Evolutionary conservation across 2,888 invertebrate genomes (phyloP), one percentile per base, ranked within the genome.

Genomic region (Eupithecia vulgata): DNA sequence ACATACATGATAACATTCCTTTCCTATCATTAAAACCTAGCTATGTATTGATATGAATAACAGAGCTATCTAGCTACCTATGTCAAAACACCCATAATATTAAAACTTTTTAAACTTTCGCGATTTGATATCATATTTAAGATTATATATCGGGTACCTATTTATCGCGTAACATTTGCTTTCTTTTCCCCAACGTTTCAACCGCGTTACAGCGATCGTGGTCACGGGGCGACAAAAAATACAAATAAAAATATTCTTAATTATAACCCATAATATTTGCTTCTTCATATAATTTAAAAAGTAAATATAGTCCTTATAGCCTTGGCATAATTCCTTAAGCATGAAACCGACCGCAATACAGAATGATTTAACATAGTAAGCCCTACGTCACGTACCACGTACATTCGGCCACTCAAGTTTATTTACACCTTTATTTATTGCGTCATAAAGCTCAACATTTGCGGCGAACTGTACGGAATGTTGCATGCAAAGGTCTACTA

Each of bases 401-500:
- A 77, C 75, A 74, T 67, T 57, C 48, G 67, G 57, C 68, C 59
- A 57, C 68, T 70, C 68, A 70, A 73, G 71, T 76, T 73, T 71
- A 61, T 61, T 66, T 21, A n/a, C 72, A 42, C 57, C 70, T 67
- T 71, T 66, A 67, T 68, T 67, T 61, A 62, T 69, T 5, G 45
- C 37, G 57, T 21, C 7, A 35, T 69, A 67, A 64, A 59, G 71
- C 48, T 62, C 37, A 67, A 52, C 59, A 62, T 70, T 78, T 74
- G 73, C 34, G 67, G 34, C 42, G 67, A n/a, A 73, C 71, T 68
- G 75, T 78, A 78, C 75, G 73, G 84, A 85, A 85, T 85, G 84
- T 89, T 84, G 89, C 90, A 90, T 88, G 89, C 85, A 82, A 86
- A 85, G 83, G 81, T 84, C 85, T 83, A 87, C 85, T 88, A 87